Evolutionary conservation across 2,113 vertebrate species (phyloP).

Genomic region (Struthidea cinerea): DNA sequence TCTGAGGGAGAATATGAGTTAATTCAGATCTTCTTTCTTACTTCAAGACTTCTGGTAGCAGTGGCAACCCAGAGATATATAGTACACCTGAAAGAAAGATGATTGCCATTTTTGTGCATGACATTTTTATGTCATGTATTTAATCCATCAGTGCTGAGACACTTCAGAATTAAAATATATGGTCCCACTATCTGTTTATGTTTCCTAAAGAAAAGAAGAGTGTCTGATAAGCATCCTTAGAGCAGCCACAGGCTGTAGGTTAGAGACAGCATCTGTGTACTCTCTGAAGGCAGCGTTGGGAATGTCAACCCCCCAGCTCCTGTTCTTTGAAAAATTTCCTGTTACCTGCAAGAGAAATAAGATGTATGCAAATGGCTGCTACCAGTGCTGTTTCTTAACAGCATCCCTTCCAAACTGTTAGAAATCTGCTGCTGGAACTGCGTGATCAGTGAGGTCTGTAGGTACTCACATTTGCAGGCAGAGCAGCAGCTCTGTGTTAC

Average conservation of each 20-base stretch:
- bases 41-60: background rate
- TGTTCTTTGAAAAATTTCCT: background rate
- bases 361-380: background rate
- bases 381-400: background rate
- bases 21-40: background rate
- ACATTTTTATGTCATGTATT: background rate
- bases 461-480: background rate
- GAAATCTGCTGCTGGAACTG: background rate
- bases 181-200: background rate
- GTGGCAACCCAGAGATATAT: background rate
- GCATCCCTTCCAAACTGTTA: background rate
- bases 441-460: accelerated
- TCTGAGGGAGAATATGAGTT: background rate
- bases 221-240: background rate
- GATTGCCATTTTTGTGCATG: background rate
- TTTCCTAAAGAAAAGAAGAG: background rate
- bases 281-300: background rate
- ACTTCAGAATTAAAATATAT: background rate
- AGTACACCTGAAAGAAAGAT: background rate
- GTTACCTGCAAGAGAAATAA: background rate
- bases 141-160: background rate
- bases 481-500: background rate
- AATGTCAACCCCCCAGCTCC: background rate
- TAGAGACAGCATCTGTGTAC: background rate
- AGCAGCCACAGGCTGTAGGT: background rate